These are phyloP conservation scores for Hemicordylus capensis DNA, from an alignment of 2,113 vertebrate species.

Conservation along the genomic window DNA sequence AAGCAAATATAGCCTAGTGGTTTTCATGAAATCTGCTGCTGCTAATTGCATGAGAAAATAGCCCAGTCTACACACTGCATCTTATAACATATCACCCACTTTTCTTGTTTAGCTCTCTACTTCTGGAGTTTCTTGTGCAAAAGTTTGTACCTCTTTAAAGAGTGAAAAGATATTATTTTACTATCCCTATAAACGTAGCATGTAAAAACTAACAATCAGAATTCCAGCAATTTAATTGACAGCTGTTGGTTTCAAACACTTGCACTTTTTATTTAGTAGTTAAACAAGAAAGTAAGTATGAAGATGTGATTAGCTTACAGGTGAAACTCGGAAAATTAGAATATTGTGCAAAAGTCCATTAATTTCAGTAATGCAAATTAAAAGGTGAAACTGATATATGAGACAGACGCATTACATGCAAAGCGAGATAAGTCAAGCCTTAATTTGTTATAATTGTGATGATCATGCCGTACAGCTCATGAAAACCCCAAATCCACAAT, in stretches of 20 bases:
- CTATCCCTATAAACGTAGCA: not conserved
- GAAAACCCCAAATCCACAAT: no score
- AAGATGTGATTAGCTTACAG: not conserved
- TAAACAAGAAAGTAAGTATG: not conserved
- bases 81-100: no score
- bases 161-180: no score
- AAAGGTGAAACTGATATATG: no score
- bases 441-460: no score
- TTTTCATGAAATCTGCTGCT: not conserved
- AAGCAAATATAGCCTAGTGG: not conserved
- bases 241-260: not conserved
- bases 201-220: not conserved
- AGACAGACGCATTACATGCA: no score
- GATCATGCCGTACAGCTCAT: no score
- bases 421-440: no score
- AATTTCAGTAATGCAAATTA: no score
- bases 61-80: no score
- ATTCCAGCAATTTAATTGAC: not conserved
- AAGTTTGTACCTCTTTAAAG: not conserved
- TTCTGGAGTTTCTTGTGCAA: not conserved
- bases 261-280: not conserved
- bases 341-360: conserved; percentile 30
- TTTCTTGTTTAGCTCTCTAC: not conserved
- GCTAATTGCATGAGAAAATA: no score
- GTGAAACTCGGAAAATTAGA: conserved; percentile 24